Percentiles rank a stretch among this genome's conserved stretches.
These are phyloP conservation scores for Meteorus colon DNA, from an alignment of 2,888 invertebrate species.

Conservation along the genomic window DNA sequence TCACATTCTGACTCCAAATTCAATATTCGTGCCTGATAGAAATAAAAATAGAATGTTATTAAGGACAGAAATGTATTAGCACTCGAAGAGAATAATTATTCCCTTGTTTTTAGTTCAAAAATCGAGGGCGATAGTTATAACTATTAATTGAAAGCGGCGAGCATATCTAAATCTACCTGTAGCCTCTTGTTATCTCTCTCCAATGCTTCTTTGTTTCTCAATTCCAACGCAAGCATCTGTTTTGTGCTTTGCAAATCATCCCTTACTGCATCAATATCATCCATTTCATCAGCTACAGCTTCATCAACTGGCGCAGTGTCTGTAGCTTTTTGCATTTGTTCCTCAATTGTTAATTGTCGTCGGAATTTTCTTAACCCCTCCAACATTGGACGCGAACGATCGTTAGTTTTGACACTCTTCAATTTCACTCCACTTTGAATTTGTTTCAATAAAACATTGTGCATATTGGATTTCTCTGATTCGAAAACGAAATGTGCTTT, in stretches of 20 bases:
- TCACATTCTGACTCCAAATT: constrained; percentile 89
- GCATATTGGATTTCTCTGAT: constrained; percentile 87
- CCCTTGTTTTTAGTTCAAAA: no score
- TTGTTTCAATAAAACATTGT: constrained; percentile 86
- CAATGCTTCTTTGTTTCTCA: constrained; percentile 89
- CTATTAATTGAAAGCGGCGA: not conserved
- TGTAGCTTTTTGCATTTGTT: constrained; percentile 87
- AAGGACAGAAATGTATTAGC: not conserved
- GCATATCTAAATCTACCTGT: constrained; percentile 61
- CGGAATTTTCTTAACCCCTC: constrained; percentile 90
- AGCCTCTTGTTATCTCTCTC: constrained; percentile 90
- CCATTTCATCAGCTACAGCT: constrained; percentile 84
- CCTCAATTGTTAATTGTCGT: constrained; percentile 92
- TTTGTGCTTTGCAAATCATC: constrained; percentile 94
- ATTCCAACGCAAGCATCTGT: constrained; percentile 90
- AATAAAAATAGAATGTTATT: not conserved
- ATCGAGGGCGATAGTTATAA: no score
- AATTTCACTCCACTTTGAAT: constrained; percentile 86
- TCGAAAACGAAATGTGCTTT: constrained; percentile 90
- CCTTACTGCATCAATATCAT: constrained; percentile 91
- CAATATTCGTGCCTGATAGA: constrained; percentile 79
- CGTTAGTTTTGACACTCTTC: constrained; percentile 86
- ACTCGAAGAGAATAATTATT: no score
- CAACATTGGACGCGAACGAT: constrained; percentile 88
- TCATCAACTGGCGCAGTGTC: constrained; percentile 76